Evolutionary conservation across 2,113 vertebrate genomes (phyloP).

Genomic region (Callaeas wilsoni): DNA sequence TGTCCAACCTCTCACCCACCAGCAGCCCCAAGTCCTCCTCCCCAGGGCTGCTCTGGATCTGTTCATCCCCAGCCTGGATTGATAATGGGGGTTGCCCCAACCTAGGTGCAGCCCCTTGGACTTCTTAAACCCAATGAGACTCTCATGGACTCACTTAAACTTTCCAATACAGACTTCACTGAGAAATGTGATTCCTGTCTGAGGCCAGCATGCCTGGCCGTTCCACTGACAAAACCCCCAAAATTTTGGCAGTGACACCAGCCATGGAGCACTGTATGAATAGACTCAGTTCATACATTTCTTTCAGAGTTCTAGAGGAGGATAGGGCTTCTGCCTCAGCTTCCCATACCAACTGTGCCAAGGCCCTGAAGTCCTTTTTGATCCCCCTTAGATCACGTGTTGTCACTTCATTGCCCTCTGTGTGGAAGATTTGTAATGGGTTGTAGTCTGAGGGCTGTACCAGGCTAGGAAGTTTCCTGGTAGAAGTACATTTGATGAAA

Average conservation of each 20-base stretch:
- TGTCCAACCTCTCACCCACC: neutral
- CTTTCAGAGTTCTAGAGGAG: neutral
- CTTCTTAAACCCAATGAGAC: accelerated
- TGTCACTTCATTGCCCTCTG: neutral
- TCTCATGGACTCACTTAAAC: neutral
- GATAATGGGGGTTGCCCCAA: accelerated
- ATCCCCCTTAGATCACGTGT: accelerated
- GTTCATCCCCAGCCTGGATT: neutral
- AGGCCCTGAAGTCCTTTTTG: neutral
- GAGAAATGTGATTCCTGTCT: neutral
- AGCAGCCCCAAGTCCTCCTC: neutral
- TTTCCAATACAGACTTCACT: neutral
- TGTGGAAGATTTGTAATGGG: neutral
- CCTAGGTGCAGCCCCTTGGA: neutral
- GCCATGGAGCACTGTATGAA: no score
- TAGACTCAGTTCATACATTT: neutral
- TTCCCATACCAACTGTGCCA: neutral
- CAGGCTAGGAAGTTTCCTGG: neutral
- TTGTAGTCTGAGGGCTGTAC: neutral
- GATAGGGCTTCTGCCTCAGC: neutral
- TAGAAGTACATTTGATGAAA: neutral
- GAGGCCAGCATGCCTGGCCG: neutral
- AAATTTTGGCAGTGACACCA: neutral
- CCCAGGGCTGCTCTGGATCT: neutral
- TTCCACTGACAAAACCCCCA: neutral